Base-by-base conservation (phyloP, 2,113 vertebrate genomes). In the Rhodinocichla rosea region DNA sequence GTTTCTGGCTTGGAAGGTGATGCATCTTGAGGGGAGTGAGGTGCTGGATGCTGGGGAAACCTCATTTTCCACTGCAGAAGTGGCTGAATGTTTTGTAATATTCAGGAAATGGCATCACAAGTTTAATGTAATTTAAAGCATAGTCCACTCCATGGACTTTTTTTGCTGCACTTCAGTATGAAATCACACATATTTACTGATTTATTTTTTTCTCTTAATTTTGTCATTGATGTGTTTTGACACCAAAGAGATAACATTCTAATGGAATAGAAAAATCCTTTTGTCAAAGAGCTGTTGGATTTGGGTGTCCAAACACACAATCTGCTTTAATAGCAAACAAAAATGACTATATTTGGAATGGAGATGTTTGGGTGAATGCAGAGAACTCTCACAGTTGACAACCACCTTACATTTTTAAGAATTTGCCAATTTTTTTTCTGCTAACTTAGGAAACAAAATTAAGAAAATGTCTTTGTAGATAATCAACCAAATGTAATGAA, bases 1-100 rank as follows among this genome's bases (percentile, higher is more conserved):
- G 35, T 85, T 91, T 97, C 81, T 95, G 47, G 22, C 86, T 94
- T 57, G 83, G 70, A 79, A 94, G 59, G 83, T 90, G 89, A 88
- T 92, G 55, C 33, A 84, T 92, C 77, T 44, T 92, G 76, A 64
- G 60, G 45, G 40, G 76, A 84, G 56, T 26, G 77, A 92, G 88
- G 90, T 55, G 73, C 63, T 92, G 92, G 79, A 18, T 93, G 89
- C 40, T 76, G 65, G 44, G 44, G 57, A 64, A 92, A 40, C 52
- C 67, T 13, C 39, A 85, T 73, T 56, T 95, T 44, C 49, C 63
- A 24, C 73, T 82, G 78, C 53, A 89, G 16, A 83, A 89, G n/a
- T 17, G 69, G 33, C 49, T 45, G 47, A 32, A 37, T 50, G 22
- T 78, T 89, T 21, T 13, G 10, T 33, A 65, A 64, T 60, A 87